These are phyloP conservation scores for Tetranychus urticae DNA, from an alignment of 1,140 invertebrate genomes.

Conservation along the genomic window DNA sequence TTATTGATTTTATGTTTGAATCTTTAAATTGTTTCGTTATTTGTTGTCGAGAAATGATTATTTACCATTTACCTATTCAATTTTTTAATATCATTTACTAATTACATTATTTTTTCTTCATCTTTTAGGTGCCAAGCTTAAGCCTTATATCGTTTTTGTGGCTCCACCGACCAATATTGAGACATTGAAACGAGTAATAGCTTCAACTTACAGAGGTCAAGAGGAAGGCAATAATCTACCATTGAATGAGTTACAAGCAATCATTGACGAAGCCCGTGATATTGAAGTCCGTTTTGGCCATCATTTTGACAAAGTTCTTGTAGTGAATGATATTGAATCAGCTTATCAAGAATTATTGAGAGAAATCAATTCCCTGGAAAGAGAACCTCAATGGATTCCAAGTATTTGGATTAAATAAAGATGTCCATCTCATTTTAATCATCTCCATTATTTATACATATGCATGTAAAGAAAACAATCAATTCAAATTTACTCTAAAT, in stretches of 20 bases:
- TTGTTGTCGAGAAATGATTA: too few relatives aligned
- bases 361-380: conserved; percentile 26
- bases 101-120: too few relatives aligned
- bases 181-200: conserved; percentile 6
- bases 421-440: too few relatives aligned
- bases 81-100: too few relatives aligned
- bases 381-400: conserved; percentile 30
- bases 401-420: conserved; percentile 19
- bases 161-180: conserved; percentile 24
- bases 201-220: neutral
- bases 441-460: too few relatives aligned
- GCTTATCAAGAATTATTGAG: conserved; percentile 25
- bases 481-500: too few relatives aligned
- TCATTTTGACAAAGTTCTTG: conserved; percentile 26
- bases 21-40: too few relatives aligned
- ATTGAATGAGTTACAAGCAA: conserved; percentile 19
- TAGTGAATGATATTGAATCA: conserved; percentile 25
- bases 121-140: conserved; percentile 33
- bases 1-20: too few relatives aligned
- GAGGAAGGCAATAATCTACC: neutral
- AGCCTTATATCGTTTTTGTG: conserved; percentile 30
- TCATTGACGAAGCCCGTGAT: conserved; percentile 25
- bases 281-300: conserved; percentile 27
- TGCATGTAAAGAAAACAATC: too few relatives aligned
- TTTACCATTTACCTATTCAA: neutral